Percentiles rank a stretch among this genome's conserved stretches.
phyloP scores from a whole-genome alignment of 2,888 invertebrate species.

The Elmis aenea region DNA sequence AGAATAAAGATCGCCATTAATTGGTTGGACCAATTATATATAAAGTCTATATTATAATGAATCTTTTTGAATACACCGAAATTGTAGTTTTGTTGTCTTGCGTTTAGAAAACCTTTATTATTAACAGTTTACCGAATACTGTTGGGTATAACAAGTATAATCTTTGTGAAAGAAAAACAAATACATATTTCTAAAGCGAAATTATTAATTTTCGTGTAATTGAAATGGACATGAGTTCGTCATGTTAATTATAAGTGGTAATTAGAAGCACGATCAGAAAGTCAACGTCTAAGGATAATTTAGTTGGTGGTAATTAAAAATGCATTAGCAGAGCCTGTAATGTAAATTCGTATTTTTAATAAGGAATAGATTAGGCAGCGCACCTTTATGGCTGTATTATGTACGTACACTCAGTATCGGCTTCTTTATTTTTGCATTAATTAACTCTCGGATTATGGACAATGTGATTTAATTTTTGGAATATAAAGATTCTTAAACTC shows the following conservation, averaged over 20 bases:
- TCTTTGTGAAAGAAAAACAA: no score
- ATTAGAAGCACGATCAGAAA: conserved; percentile 43
- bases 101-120: no score
- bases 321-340: conserved; percentile 45
- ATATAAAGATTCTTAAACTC: no score
- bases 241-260: conserved; percentile 42
- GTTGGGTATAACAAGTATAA: no score
- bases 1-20: no score
- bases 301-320: conserved; percentile 46
- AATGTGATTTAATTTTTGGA: no score
- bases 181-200: conserved; percentile 27
- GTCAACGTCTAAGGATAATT: conserved; percentile 42
- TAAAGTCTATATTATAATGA: no score
- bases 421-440: conserved; percentile 13
- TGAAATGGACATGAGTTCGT: conserved; percentile 43
- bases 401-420: conserved; percentile 10
- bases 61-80: no score
- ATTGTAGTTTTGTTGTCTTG: no score
- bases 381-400: conserved; percentile 19
- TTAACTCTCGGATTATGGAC: no score
- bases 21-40: no score
- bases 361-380: conserved; percentile 32
- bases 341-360: conserved; percentile 43
- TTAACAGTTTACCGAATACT: no score
- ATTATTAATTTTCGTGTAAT: conserved; percentile 40